Percentiles rank a stretch among this genome's conserved stretches.
These are phyloP conservation scores for Agriopis aurantiaria DNA, from an alignment of 2,888 invertebrate species.

Conservation along the genomic window DNA sequence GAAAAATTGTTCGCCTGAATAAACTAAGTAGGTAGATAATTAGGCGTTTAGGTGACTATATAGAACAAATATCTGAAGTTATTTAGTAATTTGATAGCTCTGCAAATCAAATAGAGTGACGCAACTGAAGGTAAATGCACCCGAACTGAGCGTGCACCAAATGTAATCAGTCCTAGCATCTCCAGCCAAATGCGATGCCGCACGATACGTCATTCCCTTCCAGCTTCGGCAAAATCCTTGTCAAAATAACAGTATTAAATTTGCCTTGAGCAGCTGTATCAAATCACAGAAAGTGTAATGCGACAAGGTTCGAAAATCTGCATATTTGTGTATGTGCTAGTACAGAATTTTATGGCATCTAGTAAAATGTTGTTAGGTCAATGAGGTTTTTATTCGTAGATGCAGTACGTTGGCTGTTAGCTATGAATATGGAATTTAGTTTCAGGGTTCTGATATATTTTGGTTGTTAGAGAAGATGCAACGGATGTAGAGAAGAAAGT, in stretches of 20 bases:
- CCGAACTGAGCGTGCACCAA: conserved; percentile 27
- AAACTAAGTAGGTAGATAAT: background rate
- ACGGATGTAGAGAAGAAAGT: background rate
- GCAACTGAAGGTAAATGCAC: conserved; percentile 41
- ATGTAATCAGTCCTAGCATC: conserved; percentile 32
- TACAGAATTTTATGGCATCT: conserved; percentile 25
- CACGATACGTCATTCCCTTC: conserved; percentile 29
- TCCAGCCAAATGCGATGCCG: conserved; percentile 35
- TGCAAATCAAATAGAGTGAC: conserved; percentile 24
- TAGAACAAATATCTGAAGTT: background rate
- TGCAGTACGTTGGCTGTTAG: conserved; percentile 10
- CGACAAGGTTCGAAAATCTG: conserved; percentile 10
- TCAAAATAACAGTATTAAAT: background rate
- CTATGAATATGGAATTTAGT: conserved; percentile 32
- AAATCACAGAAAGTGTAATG: background rate
- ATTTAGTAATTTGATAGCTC: conserved; percentile 7
- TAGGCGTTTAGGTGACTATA: background rate
- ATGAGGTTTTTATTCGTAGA: conserved; percentile 30
- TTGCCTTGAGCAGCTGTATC: background rate
- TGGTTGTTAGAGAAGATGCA: background rate
- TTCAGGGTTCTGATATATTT: conserved; percentile 2
- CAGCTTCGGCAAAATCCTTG: conserved; percentile 10
- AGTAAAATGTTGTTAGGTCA: conserved; percentile 35
- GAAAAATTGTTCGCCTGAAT: too few species aligned
- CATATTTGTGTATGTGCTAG: conserved; percentile 3